Evolutionary conservation across 2,797 vertebrate genomes (phyloP), one percentile per base, ranked within the genome.

Genomic region (Catamblyrhynchus diadema): DNA sequence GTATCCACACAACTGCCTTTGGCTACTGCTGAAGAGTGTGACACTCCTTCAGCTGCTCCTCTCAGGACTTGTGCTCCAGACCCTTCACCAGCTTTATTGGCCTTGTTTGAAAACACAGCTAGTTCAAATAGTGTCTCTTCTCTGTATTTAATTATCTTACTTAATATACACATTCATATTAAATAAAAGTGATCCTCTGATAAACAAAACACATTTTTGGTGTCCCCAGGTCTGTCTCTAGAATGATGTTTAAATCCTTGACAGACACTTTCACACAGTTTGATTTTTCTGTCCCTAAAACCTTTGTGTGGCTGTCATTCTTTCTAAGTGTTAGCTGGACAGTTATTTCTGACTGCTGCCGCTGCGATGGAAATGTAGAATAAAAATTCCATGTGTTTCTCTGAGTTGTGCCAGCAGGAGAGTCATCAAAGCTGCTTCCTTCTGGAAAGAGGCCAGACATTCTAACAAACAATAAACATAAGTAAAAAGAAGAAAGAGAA

Each of bases 271-370:
- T 39, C 42, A 79, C 10, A 28, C 3, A 2, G 44, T 56, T 93
- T 93, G 70, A 32, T 88, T 89, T 90, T 95, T 91, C 85, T 72
- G 19, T 72, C 47, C 70, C 73, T 62, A 81, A 85, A 71, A 73
- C 65, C 18, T 47, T 69, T n/a, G 30, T 14, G 11, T 4, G 24
- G 27, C 23, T 86, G 37, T 95, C 67, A 57, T 87, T 95, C 71
- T 95, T 90, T 48, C 41, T 35, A 57, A 69, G 85, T 54, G 89
- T 83, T 79, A 93, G 53, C 79, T 96, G 83, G 42, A 82, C 2
- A 0, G 1, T 66, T 69, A 62, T 95, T 94, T 88, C 89, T 70
- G 66, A 50, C 41, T 92, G 77, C 50, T 96, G 54, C 69, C 42
- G 44, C 93, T 95, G 64, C 66, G 62, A 57, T 21, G 30, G 37